Conservation (phyloP, 2,888 invertebrate genomes). For the Rhodophaea formosa region DNA sequence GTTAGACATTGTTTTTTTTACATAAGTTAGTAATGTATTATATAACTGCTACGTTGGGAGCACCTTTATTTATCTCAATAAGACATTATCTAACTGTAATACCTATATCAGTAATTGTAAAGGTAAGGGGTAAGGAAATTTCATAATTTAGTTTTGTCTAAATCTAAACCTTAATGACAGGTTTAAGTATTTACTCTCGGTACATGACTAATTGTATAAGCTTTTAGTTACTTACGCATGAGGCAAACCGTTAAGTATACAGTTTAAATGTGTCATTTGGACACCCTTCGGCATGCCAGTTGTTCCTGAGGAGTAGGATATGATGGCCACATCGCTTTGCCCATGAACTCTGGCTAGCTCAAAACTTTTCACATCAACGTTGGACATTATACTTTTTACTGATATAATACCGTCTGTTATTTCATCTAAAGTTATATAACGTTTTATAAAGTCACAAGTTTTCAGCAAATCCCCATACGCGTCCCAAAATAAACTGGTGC, state of each 20-base stretch:
- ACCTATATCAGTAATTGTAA: no score
- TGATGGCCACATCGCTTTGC: slow-evolving; percentile 50
- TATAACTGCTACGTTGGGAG: no score
- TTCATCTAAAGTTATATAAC: slow-evolving; percentile 48
- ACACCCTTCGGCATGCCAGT: slow-evolving; percentile 86
- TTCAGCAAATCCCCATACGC: slow-evolving; percentile 49
- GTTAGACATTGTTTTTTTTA: no score
- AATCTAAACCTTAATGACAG: no score
- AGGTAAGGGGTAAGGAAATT: no score
- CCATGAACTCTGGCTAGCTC: slow-evolving; percentile 69
- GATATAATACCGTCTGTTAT: slow-evolving; percentile 34
- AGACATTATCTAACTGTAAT: no score
- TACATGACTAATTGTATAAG: no score
- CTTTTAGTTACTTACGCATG: slow-evolving; percentile 51
- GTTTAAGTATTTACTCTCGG: no score
- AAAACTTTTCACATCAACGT: slow-evolving; percentile 46
- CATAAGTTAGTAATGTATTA: no score
- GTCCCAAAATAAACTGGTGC: slow-evolving; percentile 75
- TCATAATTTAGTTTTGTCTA: no score
- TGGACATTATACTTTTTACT: slow-evolving; percentile 40
- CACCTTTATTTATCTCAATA: no score
- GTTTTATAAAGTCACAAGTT: slow-evolving; percentile 46
- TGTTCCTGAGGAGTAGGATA: slow-evolving; percentile 86
- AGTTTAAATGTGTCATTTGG: slow-evolving; percentile 81
- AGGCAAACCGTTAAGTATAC: slow-evolving; percentile 54